phyloP scores from a whole-genome alignment of 2,797 vertebrate genomes.

The Bovichtus diacanthus region DNA sequence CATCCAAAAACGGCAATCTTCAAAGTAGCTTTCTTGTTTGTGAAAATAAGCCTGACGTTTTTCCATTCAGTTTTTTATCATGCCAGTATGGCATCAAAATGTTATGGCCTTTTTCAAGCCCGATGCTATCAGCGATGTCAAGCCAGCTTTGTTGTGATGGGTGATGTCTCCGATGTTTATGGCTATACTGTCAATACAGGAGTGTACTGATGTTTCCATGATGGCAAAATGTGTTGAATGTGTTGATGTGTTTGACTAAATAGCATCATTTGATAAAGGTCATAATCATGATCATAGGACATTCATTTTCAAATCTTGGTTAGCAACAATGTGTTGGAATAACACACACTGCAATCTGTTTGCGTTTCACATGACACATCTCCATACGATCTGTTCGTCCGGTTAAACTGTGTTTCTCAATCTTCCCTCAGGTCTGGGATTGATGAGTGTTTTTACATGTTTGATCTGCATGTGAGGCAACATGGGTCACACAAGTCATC shows the following conservation, averaged over 20 bases:
- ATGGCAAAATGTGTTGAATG: neutral
- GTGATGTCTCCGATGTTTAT: neutral
- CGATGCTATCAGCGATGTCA: neutral
- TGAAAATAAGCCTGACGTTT: neutral
- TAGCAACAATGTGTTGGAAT: neutral
- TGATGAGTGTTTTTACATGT: constrained; percentile 15
- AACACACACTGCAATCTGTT: neutral
- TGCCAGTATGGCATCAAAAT: constrained; percentile 1
- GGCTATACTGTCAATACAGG: neutral
- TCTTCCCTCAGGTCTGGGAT: neutral
- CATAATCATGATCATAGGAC: neutral
- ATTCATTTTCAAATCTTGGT: neutral
- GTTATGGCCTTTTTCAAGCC: neutral
- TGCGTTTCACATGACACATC: neutral
- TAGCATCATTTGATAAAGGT: neutral
- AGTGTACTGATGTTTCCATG: constrained; percentile 2
- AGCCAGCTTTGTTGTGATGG: constrained; percentile 8
- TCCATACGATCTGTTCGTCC: neutral
- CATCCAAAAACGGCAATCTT: constrained; percentile 10
- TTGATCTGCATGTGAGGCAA: constrained; percentile 8
- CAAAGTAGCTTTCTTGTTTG: constrained; percentile 13
- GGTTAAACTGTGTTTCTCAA: constrained; percentile 7
- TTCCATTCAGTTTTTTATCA: neutral
- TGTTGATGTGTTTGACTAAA: too few relatives aligned
- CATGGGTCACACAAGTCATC: constrained; percentile 7